Conservation (phyloP, 2,888 invertebrate genomes). For the Chloromyia formosa region DNA sequence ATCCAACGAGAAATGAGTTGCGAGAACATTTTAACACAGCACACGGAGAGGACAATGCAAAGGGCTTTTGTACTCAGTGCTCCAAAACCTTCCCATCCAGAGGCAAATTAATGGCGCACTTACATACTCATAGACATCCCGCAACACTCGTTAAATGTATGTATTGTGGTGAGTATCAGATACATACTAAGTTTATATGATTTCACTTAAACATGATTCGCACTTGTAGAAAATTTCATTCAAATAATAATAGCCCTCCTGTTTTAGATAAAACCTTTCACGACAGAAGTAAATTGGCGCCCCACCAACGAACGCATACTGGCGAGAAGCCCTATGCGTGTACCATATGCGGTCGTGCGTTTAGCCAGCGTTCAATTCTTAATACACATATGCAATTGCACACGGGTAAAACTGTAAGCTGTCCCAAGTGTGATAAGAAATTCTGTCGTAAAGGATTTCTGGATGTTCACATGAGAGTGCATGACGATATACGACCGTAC, state of each 20-base stretch:
- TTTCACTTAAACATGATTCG: too few species aligned
- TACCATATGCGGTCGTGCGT: slow-evolving; percentile 52
- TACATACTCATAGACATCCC: background rate
- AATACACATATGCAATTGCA: slow-evolving; percentile 53
- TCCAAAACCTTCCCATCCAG: background rate
- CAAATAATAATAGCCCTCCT: background rate
- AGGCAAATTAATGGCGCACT: slow-evolving; percentile 6
- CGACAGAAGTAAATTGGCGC: background rate
- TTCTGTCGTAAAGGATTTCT: slow-evolving; percentile 54
- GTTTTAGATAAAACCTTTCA: slow-evolving; percentile 10
- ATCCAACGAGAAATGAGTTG: background rate
- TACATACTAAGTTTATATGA: too few species aligned
- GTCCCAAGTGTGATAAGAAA: slow-evolving; percentile 52
- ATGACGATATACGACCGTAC: slow-evolving; percentile 54
- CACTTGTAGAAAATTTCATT: background rate
- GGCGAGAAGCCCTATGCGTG: slow-evolving; percentile 54
- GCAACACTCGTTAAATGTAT: background rate
- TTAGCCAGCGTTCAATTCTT: slow-evolving; percentile 53
- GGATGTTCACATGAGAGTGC: slow-evolving; percentile 52
- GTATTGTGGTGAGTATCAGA: slow-evolving; percentile 12
- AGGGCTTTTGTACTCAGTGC: slow-evolving; percentile 11
- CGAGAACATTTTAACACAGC: slow-evolving; percentile 17
- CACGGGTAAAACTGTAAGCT: slow-evolving; percentile 53
- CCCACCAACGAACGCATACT: slow-evolving; percentile 51
- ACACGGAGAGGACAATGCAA: slow-evolving; percentile 20